phyloP scores from a whole-genome alignment of 2,888 invertebrate genomes.

The Eristalinus aeneus region DNA sequence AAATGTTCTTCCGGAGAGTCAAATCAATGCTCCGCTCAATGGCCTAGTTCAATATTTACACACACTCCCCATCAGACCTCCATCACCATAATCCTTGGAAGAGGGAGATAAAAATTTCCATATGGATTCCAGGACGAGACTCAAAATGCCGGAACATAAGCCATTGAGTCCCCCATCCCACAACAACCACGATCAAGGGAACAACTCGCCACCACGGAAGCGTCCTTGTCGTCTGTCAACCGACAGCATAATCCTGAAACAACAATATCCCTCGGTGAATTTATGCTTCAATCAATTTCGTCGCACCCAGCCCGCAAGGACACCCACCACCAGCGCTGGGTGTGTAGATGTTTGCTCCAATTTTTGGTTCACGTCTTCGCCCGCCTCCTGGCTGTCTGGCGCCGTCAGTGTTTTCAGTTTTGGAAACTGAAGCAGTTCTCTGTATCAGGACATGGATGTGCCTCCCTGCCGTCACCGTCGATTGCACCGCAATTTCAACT shows the following conservation, averaged over 20 bases:
- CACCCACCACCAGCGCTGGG: background rate
- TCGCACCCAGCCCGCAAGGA: background rate
- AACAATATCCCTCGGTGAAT: constrained; percentile 54
- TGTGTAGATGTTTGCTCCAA: constrained; percentile 51
- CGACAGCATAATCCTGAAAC: constrained; percentile 49
- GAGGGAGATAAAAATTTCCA: background rate
- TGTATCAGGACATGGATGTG: background rate
- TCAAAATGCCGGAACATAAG: constrained; percentile 33
- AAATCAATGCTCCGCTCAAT: background rate
- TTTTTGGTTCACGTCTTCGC: constrained; percentile 58
- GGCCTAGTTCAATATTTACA: background rate
- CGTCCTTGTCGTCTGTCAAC: constrained; percentile 22
- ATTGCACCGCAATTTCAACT: constrained; percentile 59
- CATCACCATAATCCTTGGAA: background rate
- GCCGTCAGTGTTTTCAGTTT: constrained; percentile 60
- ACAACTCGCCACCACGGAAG: constrained; percentile 11
- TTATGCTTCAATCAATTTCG: constrained; percentile 67
- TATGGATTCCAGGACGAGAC: constrained; percentile 14
- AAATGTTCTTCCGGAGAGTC: background rate
- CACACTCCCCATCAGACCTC: background rate
- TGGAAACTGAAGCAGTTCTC: background rate
- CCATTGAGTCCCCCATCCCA: constrained; percentile 10
- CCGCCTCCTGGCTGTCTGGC: constrained; percentile 69
- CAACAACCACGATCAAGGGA: background rate
- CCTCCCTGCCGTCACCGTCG: background rate